A percentile compares a stretch with the other conserved stretches of the same genome.
phyloP scores from a whole-genome alignment of 2,888 invertebrate genomes.

The Chloroclysta siterata region DNA sequence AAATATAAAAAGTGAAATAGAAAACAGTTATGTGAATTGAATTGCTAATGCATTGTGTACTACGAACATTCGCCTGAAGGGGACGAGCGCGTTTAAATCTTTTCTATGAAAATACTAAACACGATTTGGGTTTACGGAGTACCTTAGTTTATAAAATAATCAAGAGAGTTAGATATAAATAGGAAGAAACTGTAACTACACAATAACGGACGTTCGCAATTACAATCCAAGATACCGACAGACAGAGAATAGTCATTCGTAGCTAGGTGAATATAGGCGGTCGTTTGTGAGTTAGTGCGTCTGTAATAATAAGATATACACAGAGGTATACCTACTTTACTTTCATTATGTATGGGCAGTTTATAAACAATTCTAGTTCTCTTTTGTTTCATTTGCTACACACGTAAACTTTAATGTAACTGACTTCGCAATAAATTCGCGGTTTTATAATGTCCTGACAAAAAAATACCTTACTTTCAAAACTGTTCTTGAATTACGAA shows the following conservation, averaged over 20 bases:
- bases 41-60: constrained; percentile 7
- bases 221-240: constrained; percentile 56
- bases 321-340: constrained; percentile 12
- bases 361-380: constrained; percentile 19
- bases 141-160: not conserved
- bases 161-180: constrained; percentile 9
- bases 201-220: constrained; percentile 60
- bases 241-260: constrained; percentile 57
- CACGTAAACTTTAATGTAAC: constrained; percentile 21
- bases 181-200: constrained; percentile 61
- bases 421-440: constrained; percentile 8
- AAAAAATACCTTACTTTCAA: constrained; percentile 9
- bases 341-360: constrained; percentile 6
- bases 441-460: constrained; percentile 15
- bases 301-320: constrained; percentile 24
- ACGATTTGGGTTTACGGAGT: not conserved
- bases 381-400: constrained; percentile 32
- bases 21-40: constrained; percentile 4
- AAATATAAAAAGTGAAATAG: constrained; percentile 16
- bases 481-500: constrained; percentile 26
- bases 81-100: constrained; percentile 37
- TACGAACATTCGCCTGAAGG: constrained; percentile 4
- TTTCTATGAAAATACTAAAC: constrained; percentile 26
- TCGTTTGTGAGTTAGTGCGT: constrained; percentile 47
- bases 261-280: constrained; percentile 57